Evolutionary conservation across 2,113 vertebrate genomes (phyloP).

Genomic region (Edolisoma coerulescens): DNA sequence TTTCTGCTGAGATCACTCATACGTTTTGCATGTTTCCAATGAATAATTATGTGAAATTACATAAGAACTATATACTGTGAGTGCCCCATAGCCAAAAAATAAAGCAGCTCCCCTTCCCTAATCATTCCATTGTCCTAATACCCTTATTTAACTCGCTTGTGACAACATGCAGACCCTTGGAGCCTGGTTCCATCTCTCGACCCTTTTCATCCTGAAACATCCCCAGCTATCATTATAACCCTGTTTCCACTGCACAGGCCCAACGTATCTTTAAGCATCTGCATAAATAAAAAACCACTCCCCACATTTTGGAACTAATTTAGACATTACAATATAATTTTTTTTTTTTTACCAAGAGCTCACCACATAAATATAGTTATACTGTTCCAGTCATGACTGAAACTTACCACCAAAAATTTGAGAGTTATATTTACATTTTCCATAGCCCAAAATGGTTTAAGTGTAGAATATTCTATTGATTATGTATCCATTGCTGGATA

Average conservation of each 20-base stretch:
- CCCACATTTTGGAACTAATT: conserved; percentile 2
- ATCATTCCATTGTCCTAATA: background rate
- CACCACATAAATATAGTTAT: background rate
- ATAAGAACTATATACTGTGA: background rate
- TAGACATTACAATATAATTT: background rate
- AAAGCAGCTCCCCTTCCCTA: background rate
- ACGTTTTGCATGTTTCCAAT: background rate
- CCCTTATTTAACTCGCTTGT: background rate
- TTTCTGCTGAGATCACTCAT: background rate
- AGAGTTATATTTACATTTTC: background rate
- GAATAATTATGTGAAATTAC: background rate
- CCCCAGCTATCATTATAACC: background rate
- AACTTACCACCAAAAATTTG: background rate
- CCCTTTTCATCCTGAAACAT: background rate
- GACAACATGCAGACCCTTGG: background rate
- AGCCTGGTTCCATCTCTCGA: background rate
- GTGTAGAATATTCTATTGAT: background rate
- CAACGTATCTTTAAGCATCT: background rate
- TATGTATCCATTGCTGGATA: background rate
- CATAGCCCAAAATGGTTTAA: background rate
- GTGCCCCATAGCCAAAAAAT: background rate
- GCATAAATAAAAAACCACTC: background rate
- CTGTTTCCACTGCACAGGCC: background rate
- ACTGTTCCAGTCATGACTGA: background rate
- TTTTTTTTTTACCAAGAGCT: background rate